Conservation (phyloP, 2,888 invertebrate genomes). For the Agriopis marginaria region DNA sequence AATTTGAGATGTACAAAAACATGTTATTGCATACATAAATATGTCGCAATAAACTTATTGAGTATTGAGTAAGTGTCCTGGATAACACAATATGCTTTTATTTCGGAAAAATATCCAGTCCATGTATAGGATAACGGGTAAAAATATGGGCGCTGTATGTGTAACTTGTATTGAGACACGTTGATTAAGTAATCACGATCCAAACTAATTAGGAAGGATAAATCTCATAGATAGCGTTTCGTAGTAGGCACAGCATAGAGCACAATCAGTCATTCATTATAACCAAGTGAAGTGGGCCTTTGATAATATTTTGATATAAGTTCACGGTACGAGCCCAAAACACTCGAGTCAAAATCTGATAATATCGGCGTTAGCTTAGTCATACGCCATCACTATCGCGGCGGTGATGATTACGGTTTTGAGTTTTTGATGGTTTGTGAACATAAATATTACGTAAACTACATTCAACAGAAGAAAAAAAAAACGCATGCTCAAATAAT, state of each 20-base stretch:
- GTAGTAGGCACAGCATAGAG: not conserved
- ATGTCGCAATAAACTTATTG: too few relatives aligned
- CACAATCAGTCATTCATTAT: constrained; percentile 6
- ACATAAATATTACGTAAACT: too few relatives aligned
- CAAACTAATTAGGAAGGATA: not conserved
- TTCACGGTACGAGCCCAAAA: not conserved
- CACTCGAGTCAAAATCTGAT: constrained; percentile 15
- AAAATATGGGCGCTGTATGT: too few relatives aligned
- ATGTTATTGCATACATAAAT: too few relatives aligned
- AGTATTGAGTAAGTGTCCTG: too few relatives aligned
- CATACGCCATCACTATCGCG: not conserved
- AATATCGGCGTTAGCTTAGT: constrained; percentile 14
- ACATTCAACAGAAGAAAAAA: too few relatives aligned
- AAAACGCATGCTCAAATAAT: too few relatives aligned
- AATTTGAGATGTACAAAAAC: too few relatives aligned
- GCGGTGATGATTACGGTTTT: not conserved
- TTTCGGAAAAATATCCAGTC: too few relatives aligned
- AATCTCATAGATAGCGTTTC: constrained; percentile 7
- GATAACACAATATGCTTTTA: too few relatives aligned
- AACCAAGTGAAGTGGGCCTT: constrained; percentile 19
- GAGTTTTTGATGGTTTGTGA: not conserved
- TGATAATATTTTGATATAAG: constrained; percentile 27
- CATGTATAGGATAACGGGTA: too few relatives aligned
- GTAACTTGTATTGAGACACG: not conserved
- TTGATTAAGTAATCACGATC: not conserved